phyloP scores from a whole-genome alignment of 2,797 vertebrate genomes.

The Miichthys miiuy region DNA sequence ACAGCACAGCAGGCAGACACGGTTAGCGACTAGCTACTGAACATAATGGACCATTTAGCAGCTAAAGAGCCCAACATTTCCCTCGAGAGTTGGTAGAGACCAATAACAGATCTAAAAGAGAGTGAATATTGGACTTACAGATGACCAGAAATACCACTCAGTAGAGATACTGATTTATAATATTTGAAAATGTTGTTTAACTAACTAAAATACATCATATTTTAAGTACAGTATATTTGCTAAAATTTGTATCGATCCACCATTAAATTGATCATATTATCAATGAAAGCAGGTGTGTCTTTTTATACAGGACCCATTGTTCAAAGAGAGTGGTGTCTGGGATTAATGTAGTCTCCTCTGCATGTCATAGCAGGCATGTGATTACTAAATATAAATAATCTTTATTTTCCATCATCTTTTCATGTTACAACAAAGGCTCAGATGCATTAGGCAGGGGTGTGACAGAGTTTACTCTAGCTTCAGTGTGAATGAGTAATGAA shows the following conservation, averaged over 20 bases:
- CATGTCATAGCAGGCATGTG: constrained; percentile 38
- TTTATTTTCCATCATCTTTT: not conserved
- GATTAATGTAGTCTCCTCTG: not conserved
- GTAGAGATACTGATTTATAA: not conserved
- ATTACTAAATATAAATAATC: constrained; percentile 11
- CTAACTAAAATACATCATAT: not conserved
- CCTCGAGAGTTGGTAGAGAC: not conserved
- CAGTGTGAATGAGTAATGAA: constrained; percentile 23
- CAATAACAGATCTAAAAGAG: not conserved
- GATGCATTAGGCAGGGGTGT: not conserved
- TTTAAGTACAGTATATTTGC: no score
- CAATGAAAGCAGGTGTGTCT: not conserved
- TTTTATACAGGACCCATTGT: not conserved
- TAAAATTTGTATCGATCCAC: not conserved
- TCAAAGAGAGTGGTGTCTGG: not conserved
- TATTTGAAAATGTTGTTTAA: not conserved
- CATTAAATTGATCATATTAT: not conserved
- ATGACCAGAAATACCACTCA: not conserved
- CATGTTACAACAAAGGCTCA: constrained; percentile 14
- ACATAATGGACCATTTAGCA: not conserved
- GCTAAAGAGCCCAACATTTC: not conserved
- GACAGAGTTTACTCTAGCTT: not conserved
- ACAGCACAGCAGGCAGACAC: constrained; percentile 1
- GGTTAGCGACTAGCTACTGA: not conserved
- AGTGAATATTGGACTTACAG: not conserved